A percentile compares a stretch with the other conserved stretches of the same genome.
These are phyloP conservation scores for Nipponia nippon DNA, from an alignment of 2,113 vertebrate species.

Conservation along the genomic window DNA sequence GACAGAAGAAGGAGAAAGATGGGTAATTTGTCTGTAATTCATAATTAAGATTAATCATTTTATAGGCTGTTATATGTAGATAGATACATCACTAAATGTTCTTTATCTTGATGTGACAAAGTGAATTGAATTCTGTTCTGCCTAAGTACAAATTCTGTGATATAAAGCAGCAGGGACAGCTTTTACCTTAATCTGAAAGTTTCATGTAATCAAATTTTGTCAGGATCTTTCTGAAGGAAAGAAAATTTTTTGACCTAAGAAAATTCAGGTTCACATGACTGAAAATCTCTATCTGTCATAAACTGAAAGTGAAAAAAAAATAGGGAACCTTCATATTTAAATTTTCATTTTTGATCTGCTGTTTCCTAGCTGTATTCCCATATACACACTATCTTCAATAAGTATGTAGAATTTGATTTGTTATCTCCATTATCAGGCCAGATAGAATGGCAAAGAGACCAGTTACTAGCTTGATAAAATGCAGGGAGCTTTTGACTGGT, in stretches of 20 bases:
- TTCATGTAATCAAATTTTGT: not conserved
- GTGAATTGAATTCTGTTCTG: not conserved
- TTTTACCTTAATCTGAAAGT: not conserved
- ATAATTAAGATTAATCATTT: not conserved
- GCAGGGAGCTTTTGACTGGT: not conserved
- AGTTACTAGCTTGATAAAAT: not conserved
- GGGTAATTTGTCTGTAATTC: constrained; percentile 76
- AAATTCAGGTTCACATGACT: not conserved
- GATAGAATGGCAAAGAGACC: not conserved
- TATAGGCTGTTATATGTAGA: not conserved
- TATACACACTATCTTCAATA: not conserved
- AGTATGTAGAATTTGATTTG: not conserved
- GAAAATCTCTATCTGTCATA: not conserved
- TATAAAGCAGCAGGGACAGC: not conserved
- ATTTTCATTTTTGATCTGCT: not conserved
- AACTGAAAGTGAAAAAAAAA: not conserved
- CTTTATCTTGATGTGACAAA: not conserved
- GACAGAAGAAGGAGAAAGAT: constrained; percentile 81
- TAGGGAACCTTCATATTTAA: not conserved
- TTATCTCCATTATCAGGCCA: not conserved
- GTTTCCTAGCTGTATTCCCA: not conserved
- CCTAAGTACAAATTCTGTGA: not conserved
- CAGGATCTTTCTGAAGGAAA: not conserved
- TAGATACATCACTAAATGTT: not conserved
- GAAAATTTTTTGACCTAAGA: not conserved